Conservation (phyloP, 2,113 vertebrate genomes). For the Ctenomys sociabilis region DNA sequence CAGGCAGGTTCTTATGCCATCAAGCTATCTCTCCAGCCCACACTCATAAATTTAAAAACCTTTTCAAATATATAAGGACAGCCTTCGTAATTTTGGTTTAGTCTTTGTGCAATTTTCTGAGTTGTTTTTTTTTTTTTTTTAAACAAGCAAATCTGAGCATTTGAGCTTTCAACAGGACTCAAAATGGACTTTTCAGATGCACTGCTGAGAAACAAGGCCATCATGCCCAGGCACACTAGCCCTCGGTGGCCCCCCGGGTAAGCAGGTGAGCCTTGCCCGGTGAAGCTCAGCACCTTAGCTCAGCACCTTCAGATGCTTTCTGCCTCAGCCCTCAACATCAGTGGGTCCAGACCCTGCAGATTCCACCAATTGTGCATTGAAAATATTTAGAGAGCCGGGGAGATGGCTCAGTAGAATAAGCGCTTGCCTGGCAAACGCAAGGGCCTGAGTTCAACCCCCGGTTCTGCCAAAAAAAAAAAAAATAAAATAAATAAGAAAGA, state of each 20-base stretch:
- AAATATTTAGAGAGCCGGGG: background rate
- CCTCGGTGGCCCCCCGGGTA: fast-evolving
- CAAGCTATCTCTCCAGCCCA: too few relatives aligned
- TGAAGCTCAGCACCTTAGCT: background rate
- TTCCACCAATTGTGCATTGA: background rate
- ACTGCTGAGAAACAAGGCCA: background rate
- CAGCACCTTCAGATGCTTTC: background rate
- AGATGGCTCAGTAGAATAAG: too few relatives aligned
- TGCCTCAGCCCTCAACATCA: background rate
- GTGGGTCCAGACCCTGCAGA: background rate
- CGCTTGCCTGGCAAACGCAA: too few relatives aligned
- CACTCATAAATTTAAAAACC: background rate
- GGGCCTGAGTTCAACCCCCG: too few relatives aligned
- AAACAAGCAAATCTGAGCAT: slow-evolving; percentile 15
- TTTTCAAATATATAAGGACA: background rate
- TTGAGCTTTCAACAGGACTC: background rate
- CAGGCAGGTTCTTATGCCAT: too few relatives aligned
- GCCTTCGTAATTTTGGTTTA: slow-evolving; percentile 19
- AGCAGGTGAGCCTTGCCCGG: background rate
- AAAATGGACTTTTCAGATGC: background rate
- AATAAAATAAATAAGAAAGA: too few relatives aligned
- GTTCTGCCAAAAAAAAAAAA: too few relatives aligned
- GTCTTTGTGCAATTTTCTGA: background rate
- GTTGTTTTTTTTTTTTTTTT: too few relatives aligned
- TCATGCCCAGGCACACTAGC: fast-evolving